A percentile compares a stretch with the other conserved stretches of the same genome.
Conservation (phyloP, 2,797 vertebrate species). For the Moxostoma hubbsi region DNA sequence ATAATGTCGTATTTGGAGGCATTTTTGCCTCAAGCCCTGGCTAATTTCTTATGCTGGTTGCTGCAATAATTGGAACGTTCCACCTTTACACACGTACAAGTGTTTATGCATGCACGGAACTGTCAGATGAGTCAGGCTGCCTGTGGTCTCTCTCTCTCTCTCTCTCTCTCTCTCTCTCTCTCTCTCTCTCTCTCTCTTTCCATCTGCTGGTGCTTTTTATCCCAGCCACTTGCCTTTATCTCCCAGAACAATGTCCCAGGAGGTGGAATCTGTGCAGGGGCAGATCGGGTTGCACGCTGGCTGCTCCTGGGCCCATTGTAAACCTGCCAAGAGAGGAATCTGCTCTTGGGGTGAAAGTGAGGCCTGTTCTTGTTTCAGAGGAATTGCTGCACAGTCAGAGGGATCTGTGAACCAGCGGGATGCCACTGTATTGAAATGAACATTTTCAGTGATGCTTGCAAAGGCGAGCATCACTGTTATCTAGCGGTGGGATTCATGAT, state of each 20-base stretch:
- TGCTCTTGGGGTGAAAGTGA: constrained; percentile 23
- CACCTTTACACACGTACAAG: not conserved
- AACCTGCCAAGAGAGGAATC: constrained; percentile 25
- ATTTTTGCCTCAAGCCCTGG: not conserved
- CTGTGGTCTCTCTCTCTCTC: constrained; percentile 61
- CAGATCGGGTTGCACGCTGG: constrained; percentile 56
- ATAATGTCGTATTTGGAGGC: not conserved
- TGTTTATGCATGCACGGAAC: not conserved
- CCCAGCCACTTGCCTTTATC: constrained; percentile 65
- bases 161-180: constrained; percentile 51
- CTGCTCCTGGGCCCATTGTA: constrained; percentile 49
- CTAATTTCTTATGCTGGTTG: not conserved
- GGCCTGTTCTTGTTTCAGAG: constrained; percentile 4
- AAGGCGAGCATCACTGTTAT: not conserved
- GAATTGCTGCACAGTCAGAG: not conserved
- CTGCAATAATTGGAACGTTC: not conserved
- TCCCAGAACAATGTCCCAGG: constrained; percentile 71
- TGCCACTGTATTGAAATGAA: not conserved
- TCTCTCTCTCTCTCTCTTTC: constrained; percentile 51
- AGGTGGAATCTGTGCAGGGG: constrained; percentile 69
- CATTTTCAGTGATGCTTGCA: not conserved
- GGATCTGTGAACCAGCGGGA: constrained; percentile 15
- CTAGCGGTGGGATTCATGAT: no score
- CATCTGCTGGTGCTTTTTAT: constrained; percentile 76
- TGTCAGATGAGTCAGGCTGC: constrained; percentile 63